These are phyloP conservation scores for Podarcis lilfordi DNA, from an alignment of 2,797 vertebrate genomes.

Conservation along the genomic window DNA sequence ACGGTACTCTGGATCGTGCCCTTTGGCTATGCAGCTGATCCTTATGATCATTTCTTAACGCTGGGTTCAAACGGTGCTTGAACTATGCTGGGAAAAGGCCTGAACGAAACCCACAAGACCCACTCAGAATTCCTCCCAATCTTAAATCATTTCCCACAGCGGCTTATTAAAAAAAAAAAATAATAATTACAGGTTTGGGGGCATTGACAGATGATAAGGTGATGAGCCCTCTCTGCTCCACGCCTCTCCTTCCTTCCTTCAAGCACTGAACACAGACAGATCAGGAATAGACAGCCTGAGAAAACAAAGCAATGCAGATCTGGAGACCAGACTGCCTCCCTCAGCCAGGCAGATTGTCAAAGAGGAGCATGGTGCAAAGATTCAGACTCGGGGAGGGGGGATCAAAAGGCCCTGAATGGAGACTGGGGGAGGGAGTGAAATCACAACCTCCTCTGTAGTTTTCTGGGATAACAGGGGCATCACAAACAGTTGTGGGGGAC, in stretches of 20 bases:
- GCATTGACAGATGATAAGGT: background rate
- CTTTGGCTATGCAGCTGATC: background rate
- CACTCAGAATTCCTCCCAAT: background rate
- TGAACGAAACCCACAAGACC: background rate
- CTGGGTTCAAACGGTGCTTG: background rate
- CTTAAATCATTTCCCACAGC: no score
- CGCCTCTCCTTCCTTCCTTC: background rate
- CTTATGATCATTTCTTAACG: background rate
- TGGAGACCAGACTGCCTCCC: background rate
- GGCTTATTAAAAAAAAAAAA: background rate
- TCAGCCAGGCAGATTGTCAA: background rate
- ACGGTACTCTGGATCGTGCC: background rate
- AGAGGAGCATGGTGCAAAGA: background rate
- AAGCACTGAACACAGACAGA: background rate
- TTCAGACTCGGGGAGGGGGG: background rate
- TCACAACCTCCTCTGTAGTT: background rate
- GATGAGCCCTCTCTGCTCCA: background rate
- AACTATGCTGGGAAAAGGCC: background rate
- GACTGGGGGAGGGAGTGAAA: background rate
- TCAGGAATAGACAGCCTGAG: background rate
- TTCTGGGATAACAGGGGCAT: background rate
- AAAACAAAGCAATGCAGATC: background rate
- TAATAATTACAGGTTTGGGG: background rate
- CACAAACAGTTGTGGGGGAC: background rate
- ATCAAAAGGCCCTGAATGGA: background rate